Evolutionary conservation across 2,888 invertebrate species (phyloP).

Genomic region (Phanerotoma sp.): DNA sequence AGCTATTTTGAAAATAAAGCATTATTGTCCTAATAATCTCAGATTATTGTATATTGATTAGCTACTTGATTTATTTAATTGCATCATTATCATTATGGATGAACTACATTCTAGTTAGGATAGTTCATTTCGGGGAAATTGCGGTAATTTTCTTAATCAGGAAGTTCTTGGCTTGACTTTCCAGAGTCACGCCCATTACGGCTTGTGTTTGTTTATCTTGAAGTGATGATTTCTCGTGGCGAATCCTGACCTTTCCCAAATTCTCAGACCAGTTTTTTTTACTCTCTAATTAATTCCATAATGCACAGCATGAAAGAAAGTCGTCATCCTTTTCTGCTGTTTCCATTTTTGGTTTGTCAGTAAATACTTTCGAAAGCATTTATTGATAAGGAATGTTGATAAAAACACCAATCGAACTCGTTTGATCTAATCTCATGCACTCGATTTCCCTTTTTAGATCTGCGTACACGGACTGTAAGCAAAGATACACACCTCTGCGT

Average conservation of each 20-base stretch:
- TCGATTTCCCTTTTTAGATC: conserved; percentile 13
- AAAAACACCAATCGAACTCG: conserved; percentile 4
- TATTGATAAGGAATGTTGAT: conserved; percentile 9
- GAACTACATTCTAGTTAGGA: no score
- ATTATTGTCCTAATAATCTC: no score
- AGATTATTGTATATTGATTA: no score
- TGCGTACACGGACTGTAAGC: conserved; percentile 1
- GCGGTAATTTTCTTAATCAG: no score
- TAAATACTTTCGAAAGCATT: conserved; percentile 10
- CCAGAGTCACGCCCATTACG: no score
- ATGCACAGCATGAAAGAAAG: conserved; percentile 2
- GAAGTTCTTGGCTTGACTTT: no score
- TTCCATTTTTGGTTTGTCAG: conserved; percentile 2
- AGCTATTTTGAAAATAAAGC: no score
- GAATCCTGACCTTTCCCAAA: conserved; percentile 6
- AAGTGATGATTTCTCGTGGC: background rate
- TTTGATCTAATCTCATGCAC: conserved; percentile 8
- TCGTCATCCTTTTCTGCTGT: background rate
- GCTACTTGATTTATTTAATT: no score
- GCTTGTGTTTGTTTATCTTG: no score
- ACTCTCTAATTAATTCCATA: background rate
- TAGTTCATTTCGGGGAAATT: no score
- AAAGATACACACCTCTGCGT: conserved; percentile 1
- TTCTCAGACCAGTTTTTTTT: background rate
- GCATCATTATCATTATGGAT: no score